phyloP scores from a whole-genome alignment of 2,888 invertebrate genomes.

The Pollenia angustigena region DNA sequence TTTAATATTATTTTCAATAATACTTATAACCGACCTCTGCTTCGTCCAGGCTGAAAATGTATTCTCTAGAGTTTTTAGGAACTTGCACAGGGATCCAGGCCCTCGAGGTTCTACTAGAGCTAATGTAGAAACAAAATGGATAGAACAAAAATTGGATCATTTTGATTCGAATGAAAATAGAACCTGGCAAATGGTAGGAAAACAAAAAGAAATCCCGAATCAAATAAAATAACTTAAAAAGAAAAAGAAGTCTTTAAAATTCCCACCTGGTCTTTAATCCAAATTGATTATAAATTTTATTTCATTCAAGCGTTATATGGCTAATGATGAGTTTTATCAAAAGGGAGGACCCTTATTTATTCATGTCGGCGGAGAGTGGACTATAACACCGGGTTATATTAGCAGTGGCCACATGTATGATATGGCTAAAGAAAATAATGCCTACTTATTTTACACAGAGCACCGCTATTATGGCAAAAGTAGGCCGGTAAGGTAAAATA shows the following conservation, averaged over 20 bases:
- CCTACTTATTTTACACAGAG: conserved; percentile 90
- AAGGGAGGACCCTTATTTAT: conserved; percentile 87
- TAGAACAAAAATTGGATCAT: conserved; percentile 86
- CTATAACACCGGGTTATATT: conserved; percentile 86
- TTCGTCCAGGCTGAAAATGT: conserved; percentile 51
- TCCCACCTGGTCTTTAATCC: too few relatives aligned
- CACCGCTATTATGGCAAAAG: conserved; percentile 93
- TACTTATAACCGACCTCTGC: neutral
- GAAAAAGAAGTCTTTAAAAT: neutral
- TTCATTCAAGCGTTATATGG: conserved; percentile 84
- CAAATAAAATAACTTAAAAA: neutral
- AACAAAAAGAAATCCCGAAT: neutral
- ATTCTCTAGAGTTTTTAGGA: conserved; percentile 79
- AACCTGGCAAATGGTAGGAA: conserved; percentile 85
- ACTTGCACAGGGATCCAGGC: conserved; percentile 84
- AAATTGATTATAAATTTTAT: neutral
- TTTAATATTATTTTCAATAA: conserved; percentile 1
- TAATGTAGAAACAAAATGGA: conserved; percentile 81
- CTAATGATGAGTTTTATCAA: conserved; percentile 84
- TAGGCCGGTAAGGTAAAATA: conserved; percentile 87
- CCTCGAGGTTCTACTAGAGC: conserved; percentile 73
- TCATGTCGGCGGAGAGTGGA: conserved; percentile 89
- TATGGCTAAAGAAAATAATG: conserved; percentile 86
- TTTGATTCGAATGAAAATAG: conserved; percentile 85
- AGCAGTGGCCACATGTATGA: conserved; percentile 87